A percentile compares a stretch with the other conserved stretches of the same genome.
Evolutionary conservation across 23 tunicate genomes (phyloP).

Genomic region (Botrylloides violaceus): DNA sequence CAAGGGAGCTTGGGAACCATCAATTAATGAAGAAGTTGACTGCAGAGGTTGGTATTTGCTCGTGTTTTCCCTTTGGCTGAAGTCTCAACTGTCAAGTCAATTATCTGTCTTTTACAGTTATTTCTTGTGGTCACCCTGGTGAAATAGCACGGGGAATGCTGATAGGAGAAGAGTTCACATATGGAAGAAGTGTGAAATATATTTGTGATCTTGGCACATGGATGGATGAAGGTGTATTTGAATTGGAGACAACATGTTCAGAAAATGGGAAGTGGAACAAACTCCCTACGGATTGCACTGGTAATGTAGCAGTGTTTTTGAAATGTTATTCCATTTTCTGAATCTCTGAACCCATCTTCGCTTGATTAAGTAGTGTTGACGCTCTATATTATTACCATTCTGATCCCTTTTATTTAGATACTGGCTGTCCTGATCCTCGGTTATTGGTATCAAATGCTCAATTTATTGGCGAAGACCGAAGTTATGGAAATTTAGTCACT

Average conservation of each 20-base stretch:
- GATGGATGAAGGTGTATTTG: conserved; percentile 25
- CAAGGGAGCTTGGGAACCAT: conserved; percentile 57
- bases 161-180: conserved; percentile 24
- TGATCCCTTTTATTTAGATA: too few species aligned
- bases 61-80: too few species aligned
- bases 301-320: conserved; percentile 12
- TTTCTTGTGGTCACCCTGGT: conserved; percentile 26
- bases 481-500: conserved; percentile 28
- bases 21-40: too few species aligned
- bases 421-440: conserved; percentile 35
- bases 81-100: too few species aligned
- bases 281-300: conserved; percentile 1
- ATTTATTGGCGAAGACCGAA: conserved; percentile 23
- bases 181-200: conserved; percentile 13
- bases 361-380: too few species aligned
- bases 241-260: conserved; percentile 7
- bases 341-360: too few species aligned
- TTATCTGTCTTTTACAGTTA: too few species aligned
- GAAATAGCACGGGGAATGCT: not conserved
- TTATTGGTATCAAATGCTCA: conserved; percentile 22
- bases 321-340: too few species aligned
- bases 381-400: too few species aligned
- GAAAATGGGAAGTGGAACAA: conserved; percentile 35
- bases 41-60: too few species aligned
- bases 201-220: conserved; percentile 37